These are phyloP conservation scores for Puma concolor DNA, from an alignment of 2,113 vertebrate genomes.

Conservation along the genomic window DNA sequence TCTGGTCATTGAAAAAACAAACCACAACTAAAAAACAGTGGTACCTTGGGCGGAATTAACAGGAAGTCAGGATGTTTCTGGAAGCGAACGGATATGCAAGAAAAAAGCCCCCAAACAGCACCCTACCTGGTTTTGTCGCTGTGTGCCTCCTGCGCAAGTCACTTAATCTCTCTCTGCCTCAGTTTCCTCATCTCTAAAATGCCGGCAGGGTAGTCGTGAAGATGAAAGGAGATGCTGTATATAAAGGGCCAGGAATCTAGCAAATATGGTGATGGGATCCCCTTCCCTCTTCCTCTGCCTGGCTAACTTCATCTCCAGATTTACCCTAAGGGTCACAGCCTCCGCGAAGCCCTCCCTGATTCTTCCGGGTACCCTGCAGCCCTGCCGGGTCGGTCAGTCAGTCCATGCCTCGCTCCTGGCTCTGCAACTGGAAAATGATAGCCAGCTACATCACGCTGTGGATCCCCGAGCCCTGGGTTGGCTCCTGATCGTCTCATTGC, in stretches of 20 bases:
- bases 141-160: neutral
- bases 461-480: neutral
- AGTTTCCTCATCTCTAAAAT: neutral
- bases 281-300: neutral
- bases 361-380: no score
- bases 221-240: neutral
- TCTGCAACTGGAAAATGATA: neutral
- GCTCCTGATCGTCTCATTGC: neutral
- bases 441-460: neutral
- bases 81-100: slow-evolving; percentile 3
- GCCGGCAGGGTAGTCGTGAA: neutral
- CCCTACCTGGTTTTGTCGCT: neutral
- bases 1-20: neutral
- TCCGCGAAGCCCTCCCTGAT: neutral
- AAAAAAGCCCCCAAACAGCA: neutral
- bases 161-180: neutral
- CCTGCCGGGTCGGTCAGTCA: neutral
- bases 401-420: neutral
- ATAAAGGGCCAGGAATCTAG: neutral
- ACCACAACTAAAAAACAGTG: neutral
- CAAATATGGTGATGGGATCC: neutral
- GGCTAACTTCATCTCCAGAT: neutral
- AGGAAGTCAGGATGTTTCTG: neutral
- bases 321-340: neutral
- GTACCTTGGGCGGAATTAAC: neutral